Evolutionary conservation across 1,140 invertebrate species (phyloP).

Genomic region (Daktulosphaira vitifoliae): DNA sequence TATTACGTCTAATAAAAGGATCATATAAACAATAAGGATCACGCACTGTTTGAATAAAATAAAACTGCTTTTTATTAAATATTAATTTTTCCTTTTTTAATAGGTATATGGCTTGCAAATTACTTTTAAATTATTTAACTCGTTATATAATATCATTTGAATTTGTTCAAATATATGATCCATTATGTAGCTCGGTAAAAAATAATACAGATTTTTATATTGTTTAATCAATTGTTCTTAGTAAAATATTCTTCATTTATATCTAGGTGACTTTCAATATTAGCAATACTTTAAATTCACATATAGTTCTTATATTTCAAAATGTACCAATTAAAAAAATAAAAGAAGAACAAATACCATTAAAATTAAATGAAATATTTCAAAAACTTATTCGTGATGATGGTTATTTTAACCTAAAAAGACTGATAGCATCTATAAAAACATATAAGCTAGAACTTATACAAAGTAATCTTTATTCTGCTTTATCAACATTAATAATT

Average conservation of each 20-base stretch:
- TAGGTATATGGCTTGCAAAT: constrained; percentile 52
- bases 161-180: constrained; percentile 76
- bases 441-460: constrained; percentile 60
- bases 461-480: constrained; percentile 67
- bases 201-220: constrained; percentile 35
- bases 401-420: constrained; percentile 62
- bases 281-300: constrained; percentile 63
- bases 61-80: no score
- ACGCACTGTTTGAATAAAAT: no score
- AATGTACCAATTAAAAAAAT: constrained; percentile 68
- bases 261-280: constrained; percentile 57
- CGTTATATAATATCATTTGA: constrained; percentile 73
- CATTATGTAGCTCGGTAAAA: constrained; percentile 68
- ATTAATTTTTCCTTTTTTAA: constrained; percentile 40
- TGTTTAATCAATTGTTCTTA: background rate
- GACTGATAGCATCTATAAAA: constrained; percentile 62
- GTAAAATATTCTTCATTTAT: no score
- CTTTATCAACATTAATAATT: constrained; percentile 65
- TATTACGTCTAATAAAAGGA: no score
- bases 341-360: constrained; percentile 47
- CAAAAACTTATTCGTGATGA: constrained; percentile 45
- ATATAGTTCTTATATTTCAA: constrained; percentile 62
- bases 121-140: constrained; percentile 76
- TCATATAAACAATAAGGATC: no score
- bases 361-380: constrained; percentile 53